A percentile compares a stretch with the other conserved stretches of the same genome.
Evolutionary conservation across 2,888 invertebrate genomes (phyloP).

Genomic region (Halocaridina rubra): DNA sequence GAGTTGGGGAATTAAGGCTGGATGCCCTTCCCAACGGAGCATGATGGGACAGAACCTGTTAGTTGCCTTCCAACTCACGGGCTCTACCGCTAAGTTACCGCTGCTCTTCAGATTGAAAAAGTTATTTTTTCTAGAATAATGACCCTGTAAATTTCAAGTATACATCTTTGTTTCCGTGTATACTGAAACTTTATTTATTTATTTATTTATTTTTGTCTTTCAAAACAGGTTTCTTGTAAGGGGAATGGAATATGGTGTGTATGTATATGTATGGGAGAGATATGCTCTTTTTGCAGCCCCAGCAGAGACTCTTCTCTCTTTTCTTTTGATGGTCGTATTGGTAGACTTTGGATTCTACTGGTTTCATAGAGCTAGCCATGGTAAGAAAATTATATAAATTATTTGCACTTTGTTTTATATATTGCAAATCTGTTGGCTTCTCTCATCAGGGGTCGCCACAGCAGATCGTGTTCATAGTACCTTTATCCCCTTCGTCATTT

Average conservation of each 20-base stretch:
- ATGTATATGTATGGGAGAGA: slow-evolving; percentile 28
- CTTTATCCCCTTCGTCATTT: too few species aligned
- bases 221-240: slow-evolving; percentile 20
- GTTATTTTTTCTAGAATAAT: background rate
- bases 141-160: background rate
- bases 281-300: slow-evolving; percentile 18
- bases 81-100: background rate
- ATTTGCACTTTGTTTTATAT: background rate
- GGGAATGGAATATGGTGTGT: slow-evolving; percentile 36
- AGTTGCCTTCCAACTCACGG: background rate
- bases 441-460: background rate
- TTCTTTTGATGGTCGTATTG: background rate
- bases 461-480: too few species aligned
- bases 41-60: too few species aligned
- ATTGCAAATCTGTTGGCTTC: background rate
- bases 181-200: too few species aligned
- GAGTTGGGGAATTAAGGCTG: too few species aligned
- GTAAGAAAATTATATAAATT: background rate
- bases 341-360: slow-evolving; percentile 66
- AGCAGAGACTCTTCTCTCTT: background rate
- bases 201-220: too few species aligned
- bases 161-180: too few species aligned
- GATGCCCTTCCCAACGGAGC: too few species aligned
- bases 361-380: slow-evolving; percentile 52
- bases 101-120: background rate